Evolutionary conservation across 2,113 vertebrate genomes (phyloP).

Genomic region (Heptranchias perlo): DNA sequence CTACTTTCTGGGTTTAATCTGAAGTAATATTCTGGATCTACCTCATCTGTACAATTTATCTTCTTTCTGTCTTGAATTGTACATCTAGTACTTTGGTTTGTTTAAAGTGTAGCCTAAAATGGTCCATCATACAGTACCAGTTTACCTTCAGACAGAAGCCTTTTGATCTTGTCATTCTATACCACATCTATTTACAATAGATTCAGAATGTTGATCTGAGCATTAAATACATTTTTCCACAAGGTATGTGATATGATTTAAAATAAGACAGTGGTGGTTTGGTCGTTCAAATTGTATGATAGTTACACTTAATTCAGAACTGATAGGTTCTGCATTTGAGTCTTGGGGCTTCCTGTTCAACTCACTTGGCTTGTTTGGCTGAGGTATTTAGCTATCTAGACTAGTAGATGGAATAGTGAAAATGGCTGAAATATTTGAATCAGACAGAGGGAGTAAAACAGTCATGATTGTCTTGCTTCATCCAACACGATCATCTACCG

Average conservation of each 20-base stretch:
- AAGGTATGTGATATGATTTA: not conserved
- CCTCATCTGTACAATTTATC: not conserved
- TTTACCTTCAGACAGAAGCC: not conserved
- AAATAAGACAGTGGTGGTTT: not conserved
- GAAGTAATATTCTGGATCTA: not conserved
- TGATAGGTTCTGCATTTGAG: not conserved
- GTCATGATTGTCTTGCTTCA: not conserved
- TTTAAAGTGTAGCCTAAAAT: not conserved
- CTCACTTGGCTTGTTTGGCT: not conserved
- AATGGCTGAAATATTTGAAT: not conserved
- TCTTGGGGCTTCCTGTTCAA: not conserved
- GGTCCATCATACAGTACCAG: not conserved
- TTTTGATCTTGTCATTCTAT: too few species aligned
- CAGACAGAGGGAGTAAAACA: not conserved
- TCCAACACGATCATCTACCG: not conserved
- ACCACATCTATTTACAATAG: not conserved
- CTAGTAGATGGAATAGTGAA: not conserved
- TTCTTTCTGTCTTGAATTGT: not conserved
- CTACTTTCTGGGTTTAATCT: not conserved
- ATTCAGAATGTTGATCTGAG: not conserved
- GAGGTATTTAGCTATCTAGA: not conserved
- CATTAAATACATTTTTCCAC: not conserved
- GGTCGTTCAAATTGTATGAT: not conserved
- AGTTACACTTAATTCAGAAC: not conserved
- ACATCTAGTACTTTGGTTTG: not conserved